phyloP scores from a whole-genome alignment of 2,113 vertebrate genomes.

The Mobula hypostoma region DNA sequence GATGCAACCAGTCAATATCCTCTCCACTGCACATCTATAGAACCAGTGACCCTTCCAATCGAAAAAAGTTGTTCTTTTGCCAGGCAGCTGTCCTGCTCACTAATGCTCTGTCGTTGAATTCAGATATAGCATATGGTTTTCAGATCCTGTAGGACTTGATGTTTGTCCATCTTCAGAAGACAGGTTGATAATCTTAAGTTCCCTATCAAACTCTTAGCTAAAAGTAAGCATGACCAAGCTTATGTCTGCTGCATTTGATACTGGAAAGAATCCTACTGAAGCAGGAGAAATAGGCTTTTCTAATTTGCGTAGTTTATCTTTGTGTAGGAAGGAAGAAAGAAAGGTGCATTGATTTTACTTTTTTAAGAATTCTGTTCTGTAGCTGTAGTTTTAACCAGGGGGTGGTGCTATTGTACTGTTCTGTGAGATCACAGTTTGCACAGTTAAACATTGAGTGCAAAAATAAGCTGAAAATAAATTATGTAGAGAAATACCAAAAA shows the following conservation, averaged over 20 bases:
- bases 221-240: no score
- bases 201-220: no score
- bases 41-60: no score
- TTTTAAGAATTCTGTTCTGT: background rate
- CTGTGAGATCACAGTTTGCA: background rate
- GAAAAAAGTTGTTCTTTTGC: no score
- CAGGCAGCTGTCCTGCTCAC: no score
- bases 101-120: no score
- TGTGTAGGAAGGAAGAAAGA: background rate
- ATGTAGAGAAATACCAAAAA: background rate
- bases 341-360: background rate
- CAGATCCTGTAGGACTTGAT: no score
- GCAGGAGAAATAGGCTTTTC: background rate
- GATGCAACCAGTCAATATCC: no score
- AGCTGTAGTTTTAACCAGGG: background rate
- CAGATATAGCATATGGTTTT: no score
- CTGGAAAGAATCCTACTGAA: background rate
- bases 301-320: background rate
- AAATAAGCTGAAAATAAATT: background rate
- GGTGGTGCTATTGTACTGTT: constrained; percentile 26
- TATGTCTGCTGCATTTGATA: background rate
- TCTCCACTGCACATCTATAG: no score
- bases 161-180: no score
- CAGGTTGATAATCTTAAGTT: no score
- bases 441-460: background rate